Base-by-base conservation (phyloP, 2,113 vertebrate genomes). In the Pteropus alecto region DNA sequence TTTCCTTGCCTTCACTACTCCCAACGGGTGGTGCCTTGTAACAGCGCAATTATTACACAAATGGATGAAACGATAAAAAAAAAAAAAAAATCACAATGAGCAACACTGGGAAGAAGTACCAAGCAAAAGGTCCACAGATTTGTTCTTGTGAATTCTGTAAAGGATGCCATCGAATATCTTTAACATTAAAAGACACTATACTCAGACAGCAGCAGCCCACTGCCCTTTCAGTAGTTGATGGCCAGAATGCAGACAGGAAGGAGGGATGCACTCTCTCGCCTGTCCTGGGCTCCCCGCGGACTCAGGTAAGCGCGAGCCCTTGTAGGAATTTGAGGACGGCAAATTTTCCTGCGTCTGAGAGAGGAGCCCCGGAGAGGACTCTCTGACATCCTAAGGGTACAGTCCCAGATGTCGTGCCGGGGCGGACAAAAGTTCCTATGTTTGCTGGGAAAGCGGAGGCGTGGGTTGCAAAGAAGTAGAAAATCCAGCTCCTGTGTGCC, bases 31-130 rank as follows among this genome's bases (percentile, higher is more conserved):
- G 28, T 77, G 54, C 38, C 43, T 73, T 51, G 58, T 28, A 73
- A 28, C 24, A 41, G 61, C 10, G 51, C 28, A 48, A 78, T 90
- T 93, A 67, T 24, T 54, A 54, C 28, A 77, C 3, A 2, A 92
- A 90, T 71, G 88, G 93, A 43, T 65, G 56, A 95, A 92, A 91
- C 0, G 48, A 74, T 28, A 43, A 81, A 70, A 14, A 73, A 54
- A 78, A 41, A 33, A 46, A 46, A 46, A 46, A 46, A 46, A 51
- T 56, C 15, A 41, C 35, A 28, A 33, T 24, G 16, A 95, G n/a
- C 30, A 51, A 56, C n/a, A 43, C 9, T 94, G 46, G 74, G 28
- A 83, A 51, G 83, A 89, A 65, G 58, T 19, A 58, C 33, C 73
- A 86, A 41, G 48, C 41, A 79, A 67, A 79, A 90, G 46, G 22